Conservation (phyloP, 2,113 vertebrate species). For the Cygnus buccinator region DNA sequence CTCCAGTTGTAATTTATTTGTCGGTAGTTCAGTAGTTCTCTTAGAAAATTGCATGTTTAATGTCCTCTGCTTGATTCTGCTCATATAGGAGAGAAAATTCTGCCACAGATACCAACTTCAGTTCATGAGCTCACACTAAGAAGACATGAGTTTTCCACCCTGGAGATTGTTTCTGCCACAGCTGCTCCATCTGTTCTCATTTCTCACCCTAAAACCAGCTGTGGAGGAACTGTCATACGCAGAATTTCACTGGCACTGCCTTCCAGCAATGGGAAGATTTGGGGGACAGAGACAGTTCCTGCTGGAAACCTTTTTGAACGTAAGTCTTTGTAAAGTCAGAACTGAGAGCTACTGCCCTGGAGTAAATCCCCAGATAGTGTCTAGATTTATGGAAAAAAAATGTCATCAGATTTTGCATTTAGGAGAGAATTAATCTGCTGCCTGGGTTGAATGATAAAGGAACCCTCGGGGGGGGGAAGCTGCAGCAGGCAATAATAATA, state of each 20-base stretch:
- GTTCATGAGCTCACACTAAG: neutral
- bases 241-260: neutral
- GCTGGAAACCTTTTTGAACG: neutral
- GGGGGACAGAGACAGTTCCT: neutral
- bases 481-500: neutral
- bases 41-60: neutral
- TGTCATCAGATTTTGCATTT: slow-evolving; percentile 3
- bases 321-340: neutral
- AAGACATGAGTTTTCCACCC: slow-evolving; percentile 13
- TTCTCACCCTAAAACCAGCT: slow-evolving; percentile 48
- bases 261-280: neutral
- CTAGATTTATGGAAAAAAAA: slow-evolving; percentile 2
- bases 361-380: neutral
- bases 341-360: neutral
- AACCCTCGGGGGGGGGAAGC: neutral
- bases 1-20: neutral
- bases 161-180: slow-evolving; percentile 43
- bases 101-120: neutral
- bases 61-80: neutral
- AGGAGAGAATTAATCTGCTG: slow-evolving; percentile 1
- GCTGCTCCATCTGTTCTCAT: slow-evolving; percentile 39
- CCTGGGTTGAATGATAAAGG: neutral
- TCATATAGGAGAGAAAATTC: neutral
- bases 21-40: neutral
- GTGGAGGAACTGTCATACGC: neutral